These are phyloP conservation scores for Pogonognathellus flavescens DNA, from an alignment of 1,140 invertebrate genomes.

Conservation along the genomic window DNA sequence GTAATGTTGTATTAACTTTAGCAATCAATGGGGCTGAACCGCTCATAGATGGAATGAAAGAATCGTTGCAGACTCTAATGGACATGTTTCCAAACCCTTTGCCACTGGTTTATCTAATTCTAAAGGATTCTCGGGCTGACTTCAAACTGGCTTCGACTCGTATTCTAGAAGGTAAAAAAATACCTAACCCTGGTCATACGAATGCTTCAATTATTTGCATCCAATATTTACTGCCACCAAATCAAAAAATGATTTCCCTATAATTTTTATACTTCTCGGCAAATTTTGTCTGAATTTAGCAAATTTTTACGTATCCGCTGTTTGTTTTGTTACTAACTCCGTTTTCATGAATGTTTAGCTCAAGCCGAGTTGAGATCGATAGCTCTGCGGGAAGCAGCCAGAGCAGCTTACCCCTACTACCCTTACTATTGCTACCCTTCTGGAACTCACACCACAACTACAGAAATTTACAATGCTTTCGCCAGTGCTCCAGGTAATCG, in stretches of 20 bases:
- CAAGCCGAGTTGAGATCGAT: conserved; percentile 58
- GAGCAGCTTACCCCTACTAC: conserved; percentile 53
- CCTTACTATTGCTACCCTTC: conserved; percentile 39
- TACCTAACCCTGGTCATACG: too few relatives aligned
- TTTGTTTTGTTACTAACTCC: too few relatives aligned
- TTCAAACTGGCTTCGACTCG: conserved; percentile 78
- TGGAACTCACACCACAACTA: conserved; percentile 14
- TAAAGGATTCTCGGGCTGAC: conserved; percentile 79
- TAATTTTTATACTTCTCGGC: too few relatives aligned
- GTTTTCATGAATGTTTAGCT: too few relatives aligned
- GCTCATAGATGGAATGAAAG: conserved; percentile 74
- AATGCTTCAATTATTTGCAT: too few relatives aligned
- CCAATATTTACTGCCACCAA: too few relatives aligned
- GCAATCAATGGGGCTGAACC: conserved; percentile 40
- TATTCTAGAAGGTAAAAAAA: conserved; percentile 77
- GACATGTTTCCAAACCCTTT: conserved; percentile 82
- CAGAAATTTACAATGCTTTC: conserved; percentile 51
- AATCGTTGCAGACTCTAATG: conserved; percentile 79
- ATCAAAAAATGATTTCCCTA: too few relatives aligned
- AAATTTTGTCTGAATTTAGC: too few relatives aligned
- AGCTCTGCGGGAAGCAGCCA: conserved; percentile 55
- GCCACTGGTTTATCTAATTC: conserved; percentile 79
- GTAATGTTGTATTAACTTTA: conserved; percentile 22
- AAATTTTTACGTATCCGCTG: too few relatives aligned
- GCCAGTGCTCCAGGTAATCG: not conserved